Evolutionary conservation across 1,140 invertebrate genomes (phyloP), one percentile per base, ranked within the genome.

Genomic region (Penaeus chinensis): DNA sequence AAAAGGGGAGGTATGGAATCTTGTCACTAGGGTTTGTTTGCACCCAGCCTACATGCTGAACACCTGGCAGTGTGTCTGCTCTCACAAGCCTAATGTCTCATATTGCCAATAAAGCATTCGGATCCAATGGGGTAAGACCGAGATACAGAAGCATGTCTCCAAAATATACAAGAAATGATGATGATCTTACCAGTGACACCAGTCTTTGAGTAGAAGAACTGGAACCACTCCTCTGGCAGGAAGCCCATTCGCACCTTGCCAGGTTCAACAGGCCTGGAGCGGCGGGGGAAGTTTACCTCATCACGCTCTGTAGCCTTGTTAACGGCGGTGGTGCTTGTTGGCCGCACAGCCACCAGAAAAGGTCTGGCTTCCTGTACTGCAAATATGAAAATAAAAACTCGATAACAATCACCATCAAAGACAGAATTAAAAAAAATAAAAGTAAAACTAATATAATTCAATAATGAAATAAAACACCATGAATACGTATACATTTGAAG

Each of bases 181-280:
- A 13, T 2, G 10, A 54, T 54, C 74, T 89, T 92, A 93, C 94
- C 97, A 88, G 94, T 93, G 0, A 94, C 94, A 92, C 98, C 98
- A 91, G 97, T 99, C 94, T 99, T 99, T 69, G 95, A 95, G 92
- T 99, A 98, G 92, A 99, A 97, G 91, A 96, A 95, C 91, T 95
- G 94, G 93, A 99, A 99, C 97, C 97, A 99, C 93, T 96, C 95
- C 91, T 98, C 97, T 78, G 98, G 98, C 90, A 99, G 92, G 91
- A 99, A 97, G 80, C 96, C 97, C 91, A 97, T 92, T 76, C 97
- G 94, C 63, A 97, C 96, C 93, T 95, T 95, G 85, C 94, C 95
- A 81, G 95, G 94, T 89, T 95, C 93, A 87, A 94, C 93, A 20
- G 92, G 92, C 91, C 95, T 92, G 87, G 94, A 94, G 19, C 94